phyloP scores from a whole-genome alignment of 2,888 invertebrate species.

The Mimumesa dahlbomi region DNA sequence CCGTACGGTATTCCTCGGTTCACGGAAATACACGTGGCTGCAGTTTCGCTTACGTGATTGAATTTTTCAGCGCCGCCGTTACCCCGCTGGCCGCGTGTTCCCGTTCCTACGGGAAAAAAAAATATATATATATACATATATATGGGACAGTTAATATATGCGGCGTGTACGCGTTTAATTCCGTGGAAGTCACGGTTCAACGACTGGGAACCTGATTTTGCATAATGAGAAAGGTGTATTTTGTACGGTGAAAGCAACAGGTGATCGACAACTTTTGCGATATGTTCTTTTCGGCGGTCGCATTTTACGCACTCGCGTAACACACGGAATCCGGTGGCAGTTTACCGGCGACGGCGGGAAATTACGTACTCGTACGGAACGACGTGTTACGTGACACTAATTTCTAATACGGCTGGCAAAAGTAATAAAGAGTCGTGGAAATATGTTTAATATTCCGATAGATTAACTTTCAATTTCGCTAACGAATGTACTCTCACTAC shows the following conservation, averaged over 20 bases:
- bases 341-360: too few relatives aligned
- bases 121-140: too few relatives aligned
- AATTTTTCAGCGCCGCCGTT: slow-evolving; percentile 7
- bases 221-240: slow-evolving; percentile 46
- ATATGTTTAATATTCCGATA: slow-evolving; percentile 24
- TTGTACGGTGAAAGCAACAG: slow-evolving; percentile 56
- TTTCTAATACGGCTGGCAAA: too few relatives aligned
- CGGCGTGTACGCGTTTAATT: slow-evolving; percentile 17
- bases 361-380: too few relatives aligned
- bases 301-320: too few relatives aligned
- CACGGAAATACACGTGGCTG: not conserved
- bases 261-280: too few relatives aligned
- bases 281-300: too few relatives aligned
- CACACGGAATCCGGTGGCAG: too few relatives aligned
- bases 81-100: not conserved
- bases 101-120: slow-evolving; percentile 6
- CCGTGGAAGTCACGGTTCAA: slow-evolving; percentile 48
- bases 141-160: slow-evolving; percentile 6
- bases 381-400: too few relatives aligned
- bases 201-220: slow-evolving; percentile 53
- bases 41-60: not conserved
- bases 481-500: slow-evolving; percentile 34
- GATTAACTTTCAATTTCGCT: slow-evolving; percentile 37
- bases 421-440: slow-evolving; percentile 1
- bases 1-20: not conserved